Evolutionary conservation across 2,797 vertebrate genomes (phyloP).

Genomic region (Pangasius krempfi): DNA sequence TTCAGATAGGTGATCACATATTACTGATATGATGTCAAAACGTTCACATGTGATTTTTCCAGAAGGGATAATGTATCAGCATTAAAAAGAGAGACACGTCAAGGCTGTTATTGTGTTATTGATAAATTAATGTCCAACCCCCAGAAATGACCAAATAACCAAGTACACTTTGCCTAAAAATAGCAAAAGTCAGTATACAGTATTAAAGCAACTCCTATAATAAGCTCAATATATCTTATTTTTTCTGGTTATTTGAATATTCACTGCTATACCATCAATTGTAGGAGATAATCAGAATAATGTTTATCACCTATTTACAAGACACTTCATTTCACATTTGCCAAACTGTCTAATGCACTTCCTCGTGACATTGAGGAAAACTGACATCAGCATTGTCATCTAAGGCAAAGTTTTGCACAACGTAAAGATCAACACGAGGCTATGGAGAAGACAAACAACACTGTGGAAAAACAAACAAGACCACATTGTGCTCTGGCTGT

Average conservation of each 20-base stretch:
- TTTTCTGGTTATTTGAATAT: constrained; percentile 2
- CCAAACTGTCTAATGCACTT: constrained; percentile 7
- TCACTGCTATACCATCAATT: not conserved
- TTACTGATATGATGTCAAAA: not conserved
- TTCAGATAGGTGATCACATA: not conserved
- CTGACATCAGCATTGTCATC: constrained; percentile 43
- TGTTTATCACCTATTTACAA: not conserved
- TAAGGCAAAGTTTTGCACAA: constrained; percentile 48
- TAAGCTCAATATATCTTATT: not conserved
- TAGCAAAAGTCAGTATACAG: not conserved
- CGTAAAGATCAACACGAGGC: constrained; percentile 64
- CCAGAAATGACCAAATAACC: not conserved
- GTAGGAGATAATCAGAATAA: constrained; percentile 26
- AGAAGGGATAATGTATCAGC: not conserved
- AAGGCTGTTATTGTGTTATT: not conserved
- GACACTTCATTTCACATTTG: constrained; percentile 2
- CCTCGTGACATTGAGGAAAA: constrained; percentile 33
- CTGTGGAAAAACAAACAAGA: constrained; percentile 68
- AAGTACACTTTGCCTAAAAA: not conserved
- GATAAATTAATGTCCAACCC: not conserved
- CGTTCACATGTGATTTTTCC: not conserved
- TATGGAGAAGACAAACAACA: constrained; percentile 61
- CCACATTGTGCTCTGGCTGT: constrained; percentile 61
- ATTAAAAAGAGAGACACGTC: not conserved
- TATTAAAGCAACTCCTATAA: not conserved